Evolutionary conservation across 1,140 invertebrate genomes (phyloP), one percentile per base, ranked within the genome.

Genomic region (Nautilus pompilius): DNA sequence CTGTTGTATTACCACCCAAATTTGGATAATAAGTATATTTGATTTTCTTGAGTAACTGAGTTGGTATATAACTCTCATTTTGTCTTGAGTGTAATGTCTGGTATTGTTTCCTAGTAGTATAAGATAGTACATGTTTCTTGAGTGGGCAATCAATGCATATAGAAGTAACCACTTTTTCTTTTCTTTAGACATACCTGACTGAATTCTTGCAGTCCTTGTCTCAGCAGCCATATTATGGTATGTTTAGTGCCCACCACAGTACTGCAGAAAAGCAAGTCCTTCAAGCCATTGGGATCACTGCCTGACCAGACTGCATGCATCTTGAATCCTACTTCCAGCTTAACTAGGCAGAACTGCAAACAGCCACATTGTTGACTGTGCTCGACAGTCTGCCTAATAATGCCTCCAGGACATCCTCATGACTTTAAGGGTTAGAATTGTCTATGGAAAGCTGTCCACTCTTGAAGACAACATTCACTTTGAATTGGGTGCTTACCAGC

Each of bases 241-340:
- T 76, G 60, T 82, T 83, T 51, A 70, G 68, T 55, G 68, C 72
- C 36, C 80, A 83, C 58, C 80, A 82, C 66, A 82, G 77, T 26
- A 70, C 74, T 0, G 66, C 71, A 0, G 81, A 83, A 62, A 76
- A 69, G 67, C 71, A 76, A 57, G 78, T 82, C 10, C 64, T 83
- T 36, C 73, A 72, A 28, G 69, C 73, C 26, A 81, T 83, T 41
- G 80, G 75, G 45, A 73, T 80, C 51, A n/a, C n/a, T n/a, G n/a
- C n/a, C n/a, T n/a, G n/a, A n/a, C n/a, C n/a, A n/a, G n/a, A n/a
- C n/a, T n/a, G n/a, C n/a, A n/a, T n/a, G n/a, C n/a, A n/a, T n/a
- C n/a, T n/a, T n/a, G n/a, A n/a, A n/a, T n/a, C n/a, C n/a, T n/a
- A n/a, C n/a, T n/a, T n/a, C n/a, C n/a, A n/a, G n/a, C n/a, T n/a